Percentiles rank a stretch among this genome's conserved stretches.
Conservation (phyloP, 2,113 vertebrate genomes). For the Myotis davidii region DNA sequence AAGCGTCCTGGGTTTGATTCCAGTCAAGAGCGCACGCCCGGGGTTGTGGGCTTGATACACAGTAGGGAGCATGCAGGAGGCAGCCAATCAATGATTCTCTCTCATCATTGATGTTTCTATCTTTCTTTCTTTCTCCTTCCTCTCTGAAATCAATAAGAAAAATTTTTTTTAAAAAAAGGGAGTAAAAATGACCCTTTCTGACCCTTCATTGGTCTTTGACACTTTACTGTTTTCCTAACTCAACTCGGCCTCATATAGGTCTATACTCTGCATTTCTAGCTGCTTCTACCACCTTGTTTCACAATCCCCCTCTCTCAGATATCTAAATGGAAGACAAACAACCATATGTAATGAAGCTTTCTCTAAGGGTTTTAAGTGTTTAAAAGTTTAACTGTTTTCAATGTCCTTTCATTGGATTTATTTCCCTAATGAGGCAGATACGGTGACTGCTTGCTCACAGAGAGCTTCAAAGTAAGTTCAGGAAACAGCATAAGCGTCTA, state of each 20-base stretch:
- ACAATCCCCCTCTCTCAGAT: background rate
- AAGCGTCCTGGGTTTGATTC: no score
- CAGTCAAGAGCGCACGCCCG: no score
- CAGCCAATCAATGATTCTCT: no score
- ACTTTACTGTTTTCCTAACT: background rate
- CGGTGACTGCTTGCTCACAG: background rate
- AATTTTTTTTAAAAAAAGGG: background rate
- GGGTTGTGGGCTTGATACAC: no score
- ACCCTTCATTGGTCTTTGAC: background rate
- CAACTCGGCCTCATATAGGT: background rate
- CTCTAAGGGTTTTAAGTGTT: background rate
- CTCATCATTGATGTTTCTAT: no score
- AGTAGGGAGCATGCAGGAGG: no score
- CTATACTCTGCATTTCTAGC: background rate
- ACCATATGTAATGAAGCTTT: background rate
- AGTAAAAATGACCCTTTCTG: background rate
- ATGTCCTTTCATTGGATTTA: background rate
- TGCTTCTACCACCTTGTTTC: background rate
- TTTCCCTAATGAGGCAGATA: background rate
- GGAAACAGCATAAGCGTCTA: slow-evolving; percentile 29
- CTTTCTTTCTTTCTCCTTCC: no score
- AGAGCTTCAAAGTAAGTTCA: slow-evolving; percentile 5
- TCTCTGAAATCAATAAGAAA: no score
- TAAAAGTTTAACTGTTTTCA: background rate
- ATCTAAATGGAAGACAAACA: slow-evolving; percentile 11